These are phyloP conservation scores for Enteromius radiatus DNA, from an alignment of 2,797 vertebrate species.

Conservation along the genomic window DNA sequence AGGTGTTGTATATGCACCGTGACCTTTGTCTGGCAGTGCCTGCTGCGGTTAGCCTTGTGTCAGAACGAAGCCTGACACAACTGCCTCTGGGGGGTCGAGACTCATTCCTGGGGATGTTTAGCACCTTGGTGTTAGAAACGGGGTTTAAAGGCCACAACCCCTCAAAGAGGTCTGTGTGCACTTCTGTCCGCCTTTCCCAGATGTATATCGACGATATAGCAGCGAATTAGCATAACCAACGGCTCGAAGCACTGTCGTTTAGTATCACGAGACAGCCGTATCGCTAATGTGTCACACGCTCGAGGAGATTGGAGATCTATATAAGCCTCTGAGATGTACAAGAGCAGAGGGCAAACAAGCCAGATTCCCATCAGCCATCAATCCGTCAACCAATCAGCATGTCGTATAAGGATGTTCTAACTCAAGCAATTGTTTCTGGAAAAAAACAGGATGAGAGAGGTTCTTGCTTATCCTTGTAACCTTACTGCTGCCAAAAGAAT, in stretches of 20 bases:
- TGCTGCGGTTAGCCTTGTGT: conserved; percentile 47
- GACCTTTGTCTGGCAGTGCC: conserved; percentile 59
- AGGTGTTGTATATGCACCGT: conserved; percentile 43
- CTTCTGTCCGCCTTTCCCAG: conserved; percentile 19
- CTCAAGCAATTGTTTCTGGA: conserved; percentile 22
- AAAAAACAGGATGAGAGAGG: not conserved
- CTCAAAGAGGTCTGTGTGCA: conserved; percentile 18
- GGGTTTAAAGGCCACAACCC: conserved; percentile 30
- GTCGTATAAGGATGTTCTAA: not conserved
- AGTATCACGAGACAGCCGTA: not conserved
- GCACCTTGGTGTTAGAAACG: conserved; percentile 11
- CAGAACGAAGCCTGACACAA: conserved; percentile 42
- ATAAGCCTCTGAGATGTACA: conserved; percentile 35
- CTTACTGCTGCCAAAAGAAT: conserved; percentile 18
- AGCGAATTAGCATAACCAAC: conserved; percentile 2
- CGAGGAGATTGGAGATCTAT: conserved; percentile 31
- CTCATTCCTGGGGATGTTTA: conserved; percentile 19
- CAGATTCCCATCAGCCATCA: conserved; percentile 22
- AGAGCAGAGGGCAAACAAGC: conserved; percentile 46
- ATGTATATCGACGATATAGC: conserved; percentile 30
- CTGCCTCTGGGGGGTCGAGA: conserved; percentile 41
- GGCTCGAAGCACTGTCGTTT: conserved; percentile 9
- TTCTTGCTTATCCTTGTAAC: conserved; percentile 17
- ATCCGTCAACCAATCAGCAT: conserved; percentile 9
- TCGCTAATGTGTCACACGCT: conserved; percentile 26